phyloP scores from a whole-genome alignment of 2,888 invertebrate species.

The Cheiracanthium punctorium region DNA sequence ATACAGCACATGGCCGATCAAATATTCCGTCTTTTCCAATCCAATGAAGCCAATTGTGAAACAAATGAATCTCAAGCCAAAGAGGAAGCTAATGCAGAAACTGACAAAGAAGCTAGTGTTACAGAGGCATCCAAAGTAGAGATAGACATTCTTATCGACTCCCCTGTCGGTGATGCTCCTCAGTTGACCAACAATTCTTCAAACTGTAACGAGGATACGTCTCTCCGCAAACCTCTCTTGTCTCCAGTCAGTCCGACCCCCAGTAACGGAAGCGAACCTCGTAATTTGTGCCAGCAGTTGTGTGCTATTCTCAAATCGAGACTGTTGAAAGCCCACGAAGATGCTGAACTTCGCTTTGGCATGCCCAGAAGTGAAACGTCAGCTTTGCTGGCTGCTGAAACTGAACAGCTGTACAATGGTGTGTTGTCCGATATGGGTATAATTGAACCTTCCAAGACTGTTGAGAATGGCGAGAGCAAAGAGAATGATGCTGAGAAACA shows the following conservation, averaged over 20 bases:
- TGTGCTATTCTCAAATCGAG: constrained; percentile 87
- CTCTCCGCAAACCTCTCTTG: constrained; percentile 17
- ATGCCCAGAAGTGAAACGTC: constrained; percentile 61
- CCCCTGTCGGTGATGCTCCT: constrained; percentile 29
- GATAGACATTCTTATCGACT: constrained; percentile 50
- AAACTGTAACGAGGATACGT: constrained; percentile 34
- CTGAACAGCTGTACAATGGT: constrained; percentile 14
- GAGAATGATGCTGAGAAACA: constrained; percentile 21
- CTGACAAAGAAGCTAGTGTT: background rate
- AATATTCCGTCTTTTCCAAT: constrained; percentile 77
- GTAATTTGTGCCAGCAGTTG: constrained; percentile 77
- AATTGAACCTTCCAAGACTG: background rate
- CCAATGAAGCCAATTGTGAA: constrained; percentile 23
- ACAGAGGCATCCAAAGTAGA: constrained; percentile 46
- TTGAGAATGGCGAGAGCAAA: background rate
- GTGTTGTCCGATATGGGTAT: background rate
- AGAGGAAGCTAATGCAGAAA: constrained; percentile 13
- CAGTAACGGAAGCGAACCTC: constrained; percentile 48
- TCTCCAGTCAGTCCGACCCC: constrained; percentile 55
- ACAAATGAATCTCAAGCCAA: constrained; percentile 12
- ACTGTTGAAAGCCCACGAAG: constrained; percentile 86
- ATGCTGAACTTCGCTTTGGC: constrained; percentile 80
- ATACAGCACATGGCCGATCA: constrained; percentile 86
- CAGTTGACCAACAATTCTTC: background rate
- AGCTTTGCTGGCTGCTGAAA: constrained; percentile 54